phyloP scores from a whole-genome alignment of 2,113 vertebrate species.

The Craseonycteris thonglongyai region DNA sequence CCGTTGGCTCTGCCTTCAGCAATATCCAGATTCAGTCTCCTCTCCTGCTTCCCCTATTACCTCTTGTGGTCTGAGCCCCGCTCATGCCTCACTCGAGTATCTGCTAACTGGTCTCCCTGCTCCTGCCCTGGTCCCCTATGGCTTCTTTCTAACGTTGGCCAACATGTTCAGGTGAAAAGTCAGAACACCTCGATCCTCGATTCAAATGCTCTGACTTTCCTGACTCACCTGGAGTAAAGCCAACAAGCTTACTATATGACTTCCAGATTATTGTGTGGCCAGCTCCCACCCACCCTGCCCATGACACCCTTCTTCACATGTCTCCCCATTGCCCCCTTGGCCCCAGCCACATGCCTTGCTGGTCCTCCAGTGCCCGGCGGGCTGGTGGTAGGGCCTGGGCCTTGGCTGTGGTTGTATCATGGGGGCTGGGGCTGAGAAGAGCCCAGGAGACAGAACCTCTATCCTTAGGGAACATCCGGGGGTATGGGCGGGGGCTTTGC shows the following conservation, averaged over 20 bases:
- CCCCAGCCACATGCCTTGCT: rapidly evolving
- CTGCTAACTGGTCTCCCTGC: not conserved
- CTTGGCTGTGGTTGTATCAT: not conserved
- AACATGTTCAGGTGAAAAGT: not conserved
- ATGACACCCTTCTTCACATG: not conserved
- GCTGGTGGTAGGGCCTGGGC: not conserved
- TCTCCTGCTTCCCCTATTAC: not conserved
- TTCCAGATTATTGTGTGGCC: not conserved
- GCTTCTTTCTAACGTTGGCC: not conserved
- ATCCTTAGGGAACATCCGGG: not conserved
- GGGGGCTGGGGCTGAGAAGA: not conserved
- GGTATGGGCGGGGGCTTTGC: not conserved
- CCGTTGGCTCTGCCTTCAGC: not conserved
- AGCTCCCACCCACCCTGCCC: not conserved
- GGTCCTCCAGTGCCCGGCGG: not conserved
- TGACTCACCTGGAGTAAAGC: not conserved
- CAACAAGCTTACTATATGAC: rapidly evolving
- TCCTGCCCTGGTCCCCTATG: too few relatives aligned
- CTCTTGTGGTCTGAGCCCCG: too few relatives aligned
- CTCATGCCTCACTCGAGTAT: rapidly evolving
- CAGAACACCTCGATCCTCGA: rapidly evolving
- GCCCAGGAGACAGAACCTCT: too few relatives aligned
- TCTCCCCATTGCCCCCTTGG: not conserved
- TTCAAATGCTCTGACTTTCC: not conserved
- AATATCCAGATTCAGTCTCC: not conserved